Conservation (phyloP, 1,140 invertebrate species). For the Delia radicum region DNA sequence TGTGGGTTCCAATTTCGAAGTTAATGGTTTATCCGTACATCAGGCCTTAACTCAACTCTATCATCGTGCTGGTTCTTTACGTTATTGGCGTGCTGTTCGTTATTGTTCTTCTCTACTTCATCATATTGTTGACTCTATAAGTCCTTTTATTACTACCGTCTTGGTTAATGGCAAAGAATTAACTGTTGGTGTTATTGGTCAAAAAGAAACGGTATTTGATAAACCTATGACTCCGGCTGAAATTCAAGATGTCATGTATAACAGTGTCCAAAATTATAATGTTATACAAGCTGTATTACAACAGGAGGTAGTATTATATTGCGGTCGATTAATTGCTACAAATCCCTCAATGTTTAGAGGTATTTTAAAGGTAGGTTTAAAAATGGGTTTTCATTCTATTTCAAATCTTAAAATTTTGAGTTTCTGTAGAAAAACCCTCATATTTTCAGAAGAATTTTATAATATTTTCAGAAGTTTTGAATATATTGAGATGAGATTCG, state of each 20-base stretch:
- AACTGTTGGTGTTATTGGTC: constrained; percentile 91
- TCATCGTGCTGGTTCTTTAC: constrained; percentile 79
- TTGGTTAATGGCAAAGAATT: constrained; percentile 97
- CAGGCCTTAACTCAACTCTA: constrained; percentile 79
- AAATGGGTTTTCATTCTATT: no score
- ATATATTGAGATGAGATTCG: no score
- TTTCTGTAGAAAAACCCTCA: no score
- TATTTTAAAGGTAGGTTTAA: constrained; percentile 76
- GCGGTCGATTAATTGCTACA: constrained; percentile 89
- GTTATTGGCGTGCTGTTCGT: constrained; percentile 92
- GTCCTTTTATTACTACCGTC: constrained; percentile 95
- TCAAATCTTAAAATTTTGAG: no score
- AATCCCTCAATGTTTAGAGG: constrained; percentile 92
- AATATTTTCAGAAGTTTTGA: no score
- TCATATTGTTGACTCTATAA: constrained; percentile 96
- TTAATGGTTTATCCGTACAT: constrained; percentile 65
- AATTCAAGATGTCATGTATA: constrained; percentile 84
- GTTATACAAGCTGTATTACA: constrained; percentile 95
- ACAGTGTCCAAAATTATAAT: constrained; percentile 83
- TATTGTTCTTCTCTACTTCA: constrained; percentile 90
- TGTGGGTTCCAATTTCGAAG: constrained; percentile 78
- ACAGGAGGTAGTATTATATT: constrained; percentile 93
- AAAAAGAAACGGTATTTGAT: constrained; percentile 93
- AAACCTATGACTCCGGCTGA: constrained; percentile 94
- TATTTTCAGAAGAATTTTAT: no score